These are phyloP conservation scores for Scaptomyza polygonia DNA, from an alignment of 2,888 invertebrate species.

Conservation along the genomic window DNA sequence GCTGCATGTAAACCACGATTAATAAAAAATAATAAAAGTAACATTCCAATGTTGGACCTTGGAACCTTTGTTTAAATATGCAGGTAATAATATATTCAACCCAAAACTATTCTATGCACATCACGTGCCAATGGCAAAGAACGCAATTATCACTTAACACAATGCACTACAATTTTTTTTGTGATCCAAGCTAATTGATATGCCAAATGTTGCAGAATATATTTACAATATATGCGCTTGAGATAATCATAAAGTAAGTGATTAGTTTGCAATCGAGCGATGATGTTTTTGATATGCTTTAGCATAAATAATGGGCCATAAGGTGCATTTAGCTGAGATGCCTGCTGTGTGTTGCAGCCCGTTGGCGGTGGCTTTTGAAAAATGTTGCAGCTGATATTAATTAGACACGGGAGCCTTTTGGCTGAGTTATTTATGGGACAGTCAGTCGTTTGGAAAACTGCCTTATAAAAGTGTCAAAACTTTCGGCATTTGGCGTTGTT, in stretches of 20 bases:
- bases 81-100: not conserved
- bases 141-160: slow-evolving; percentile 13
- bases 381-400: slow-evolving; percentile 56
- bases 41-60: not conserved
- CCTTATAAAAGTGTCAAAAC: slow-evolving; percentile 80
- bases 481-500: slow-evolving; percentile 55
- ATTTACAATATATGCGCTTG: not conserved
- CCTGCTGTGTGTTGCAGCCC: slow-evolving; percentile 45
- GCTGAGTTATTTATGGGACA: slow-evolving; percentile 78
- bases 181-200: slow-evolving; percentile 31
- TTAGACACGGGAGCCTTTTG: slow-evolving; percentile 70
- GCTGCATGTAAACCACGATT: not conserved
- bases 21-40: too few relatives aligned
- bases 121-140: slow-evolving; percentile 22
- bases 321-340: slow-evolving; percentile 22
- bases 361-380: slow-evolving; percentile 56
- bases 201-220: slow-evolving; percentile 14
- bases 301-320: slow-evolving; percentile 50
- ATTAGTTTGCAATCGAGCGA: slow-evolving; percentile 56
- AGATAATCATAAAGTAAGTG: slow-evolving; percentile 49
- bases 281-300: slow-evolving; percentile 46
- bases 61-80: too few relatives aligned
- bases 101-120: not conserved
- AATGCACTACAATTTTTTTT: not conserved
- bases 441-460: slow-evolving; percentile 66